These are phyloP conservation scores for Sitophilus oryzae DNA, from an alignment of 1,140 invertebrate genomes.

Conservation along the genomic window DNA sequence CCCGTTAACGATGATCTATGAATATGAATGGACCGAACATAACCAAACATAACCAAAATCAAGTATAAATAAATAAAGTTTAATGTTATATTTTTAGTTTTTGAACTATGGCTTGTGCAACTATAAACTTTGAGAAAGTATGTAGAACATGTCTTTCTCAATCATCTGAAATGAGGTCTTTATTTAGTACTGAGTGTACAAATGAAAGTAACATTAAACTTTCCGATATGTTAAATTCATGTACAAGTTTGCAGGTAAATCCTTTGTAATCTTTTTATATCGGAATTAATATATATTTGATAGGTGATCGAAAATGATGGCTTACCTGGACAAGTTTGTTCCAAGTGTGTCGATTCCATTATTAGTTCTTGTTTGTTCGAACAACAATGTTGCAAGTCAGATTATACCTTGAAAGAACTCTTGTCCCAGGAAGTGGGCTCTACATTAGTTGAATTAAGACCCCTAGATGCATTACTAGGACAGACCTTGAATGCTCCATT, in stretches of 20 bases:
- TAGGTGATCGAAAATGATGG: slow-evolving; percentile 44
- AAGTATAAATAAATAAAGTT: no score
- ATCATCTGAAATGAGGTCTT: slow-evolving; percentile 25
- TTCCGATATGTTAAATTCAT: slow-evolving; percentile 33
- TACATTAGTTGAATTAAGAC: slow-evolving; percentile 14
- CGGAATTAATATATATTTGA: slow-evolving; percentile 19
- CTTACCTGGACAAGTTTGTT: slow-evolving; percentile 43
- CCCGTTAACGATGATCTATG: no score
- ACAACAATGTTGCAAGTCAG: slow-evolving; percentile 42
- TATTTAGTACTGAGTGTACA: slow-evolving; percentile 31
- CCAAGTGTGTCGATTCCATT: slow-evolving; percentile 43
- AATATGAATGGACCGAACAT: no score
- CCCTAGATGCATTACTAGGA: neutral
- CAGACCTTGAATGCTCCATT: neutral
- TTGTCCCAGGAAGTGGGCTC: slow-evolving; percentile 1
- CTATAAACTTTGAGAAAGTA: slow-evolving; percentile 34
- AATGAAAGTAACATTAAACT: slow-evolving; percentile 26
- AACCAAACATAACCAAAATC: no score
- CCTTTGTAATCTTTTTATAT: neutral
- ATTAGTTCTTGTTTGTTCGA: slow-evolving; percentile 44
- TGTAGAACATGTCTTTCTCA: slow-evolving; percentile 36
- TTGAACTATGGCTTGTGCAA: slow-evolving; percentile 29
- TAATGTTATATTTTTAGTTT: no score
- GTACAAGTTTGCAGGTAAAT: slow-evolving; percentile 23
- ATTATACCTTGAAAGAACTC: slow-evolving; percentile 37